A percentile compares a stretch with the other conserved stretches of the same genome.
Conservation (phyloP, 2,888 invertebrate species). For the Platycheirus rosarum region DNA sequence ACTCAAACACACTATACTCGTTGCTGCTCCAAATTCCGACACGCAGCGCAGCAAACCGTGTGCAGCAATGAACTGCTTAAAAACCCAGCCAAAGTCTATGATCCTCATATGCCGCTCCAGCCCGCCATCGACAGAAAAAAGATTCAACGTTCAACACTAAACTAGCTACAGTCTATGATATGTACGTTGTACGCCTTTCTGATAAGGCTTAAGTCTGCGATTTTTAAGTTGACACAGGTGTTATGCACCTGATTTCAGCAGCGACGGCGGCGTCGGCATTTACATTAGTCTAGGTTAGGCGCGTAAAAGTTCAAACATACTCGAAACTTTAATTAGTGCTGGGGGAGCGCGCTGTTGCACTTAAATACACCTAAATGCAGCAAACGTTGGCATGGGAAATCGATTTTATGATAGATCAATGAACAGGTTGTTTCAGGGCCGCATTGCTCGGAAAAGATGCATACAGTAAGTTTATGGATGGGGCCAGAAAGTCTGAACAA, state of each 20-base stretch:
- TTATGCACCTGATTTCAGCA: conserved; percentile 79
- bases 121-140: not conserved
- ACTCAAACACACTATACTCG: conserved; percentile 20
- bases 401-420: conserved; percentile 72
- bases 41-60: conserved; percentile 46
- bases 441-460: not conserved
- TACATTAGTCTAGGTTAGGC: conserved; percentile 25
- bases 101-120: not conserved
- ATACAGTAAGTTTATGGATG: not conserved
- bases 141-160: conserved; percentile 28
- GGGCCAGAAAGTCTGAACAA: too few relatives aligned
- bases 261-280: conserved; percentile 7
- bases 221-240: conserved; percentile 79
- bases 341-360: conserved; percentile 60
- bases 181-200: conserved; percentile 52
- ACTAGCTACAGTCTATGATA: conserved; percentile 15
- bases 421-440: conserved; percentile 34
- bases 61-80: conserved; percentile 23
- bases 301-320: conserved; percentile 60
- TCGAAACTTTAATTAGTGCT: conserved; percentile 68
- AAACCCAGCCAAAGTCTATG: not conserved
- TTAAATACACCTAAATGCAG: conserved; percentile 52
- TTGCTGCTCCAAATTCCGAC: conserved; percentile 64
- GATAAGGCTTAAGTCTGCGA: conserved; percentile 65
- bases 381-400: conserved; percentile 70